Evolutionary conservation across 1,140 invertebrate genomes (phyloP).

Genomic region (Ceratina japonica): DNA sequence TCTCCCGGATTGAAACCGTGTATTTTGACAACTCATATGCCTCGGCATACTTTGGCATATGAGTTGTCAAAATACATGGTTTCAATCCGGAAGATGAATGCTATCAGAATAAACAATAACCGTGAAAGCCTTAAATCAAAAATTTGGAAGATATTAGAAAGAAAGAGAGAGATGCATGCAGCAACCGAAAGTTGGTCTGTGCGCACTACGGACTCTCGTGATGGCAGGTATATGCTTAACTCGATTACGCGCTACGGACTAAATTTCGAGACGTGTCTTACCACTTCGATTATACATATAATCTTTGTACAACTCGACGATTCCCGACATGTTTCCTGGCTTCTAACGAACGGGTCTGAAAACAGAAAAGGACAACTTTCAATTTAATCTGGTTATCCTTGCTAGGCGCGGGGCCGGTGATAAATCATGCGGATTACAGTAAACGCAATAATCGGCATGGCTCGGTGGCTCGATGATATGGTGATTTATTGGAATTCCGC

Average conservation of each 20-base stretch:
- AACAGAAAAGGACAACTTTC: not conserved
- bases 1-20: no score
- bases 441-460: not conserved
- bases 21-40: no score
- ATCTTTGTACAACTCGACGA: conserved; percentile 74
- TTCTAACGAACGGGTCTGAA: conserved; percentile 11
- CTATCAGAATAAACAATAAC: no score
- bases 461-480: not conserved
- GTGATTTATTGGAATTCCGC: conserved; percentile 1
- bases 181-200: no score
- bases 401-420: not conserved
- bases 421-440: not conserved
- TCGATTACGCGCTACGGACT: not conserved
- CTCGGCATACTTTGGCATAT: no score
- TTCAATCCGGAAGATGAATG: no score
- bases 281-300: conserved; percentile 74
- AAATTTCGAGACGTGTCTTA: conserved; percentile 47
- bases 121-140: no score
- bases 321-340: conserved; percentile 61
- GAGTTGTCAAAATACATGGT: no score
- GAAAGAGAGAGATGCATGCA: no score
- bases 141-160: no score
- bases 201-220: no score
- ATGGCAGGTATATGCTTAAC: no score
- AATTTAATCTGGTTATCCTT: not conserved